Percentiles rank a stretch among this genome's conserved stretches.
phyloP scores from a whole-genome alignment of 2,113 vertebrate genomes.

The Chlorocebus sabaeus region DNA sequence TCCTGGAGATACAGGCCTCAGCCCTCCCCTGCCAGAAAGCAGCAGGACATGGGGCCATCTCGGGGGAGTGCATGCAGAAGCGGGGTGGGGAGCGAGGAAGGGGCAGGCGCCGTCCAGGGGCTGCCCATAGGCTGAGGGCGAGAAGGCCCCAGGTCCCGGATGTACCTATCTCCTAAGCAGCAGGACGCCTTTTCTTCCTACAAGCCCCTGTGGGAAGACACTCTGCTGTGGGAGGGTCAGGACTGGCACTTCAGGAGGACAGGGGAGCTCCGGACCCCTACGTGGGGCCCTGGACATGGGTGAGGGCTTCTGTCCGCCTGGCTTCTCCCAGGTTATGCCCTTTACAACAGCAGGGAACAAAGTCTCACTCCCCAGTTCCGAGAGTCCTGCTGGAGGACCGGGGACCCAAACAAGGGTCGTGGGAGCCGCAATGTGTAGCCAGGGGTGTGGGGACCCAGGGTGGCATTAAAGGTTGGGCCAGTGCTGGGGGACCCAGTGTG shows the following conservation, averaged over 20 bases:
- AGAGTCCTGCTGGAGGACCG: too few relatives aligned
- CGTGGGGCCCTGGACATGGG: neutral
- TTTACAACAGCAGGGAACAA: neutral
- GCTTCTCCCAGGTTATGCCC: neutral
- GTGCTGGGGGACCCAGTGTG: neutral
- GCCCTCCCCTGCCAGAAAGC: neutral
- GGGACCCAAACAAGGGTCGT: neutral
- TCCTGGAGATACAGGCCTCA: neutral
- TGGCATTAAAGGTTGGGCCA: too few relatives aligned
- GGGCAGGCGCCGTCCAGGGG: too few relatives aligned
- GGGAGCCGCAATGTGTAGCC: neutral
- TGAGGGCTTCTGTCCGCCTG: neutral
- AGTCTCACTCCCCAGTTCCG: neutral
- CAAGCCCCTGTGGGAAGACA: too few relatives aligned
- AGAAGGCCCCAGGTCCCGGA: too few relatives aligned
- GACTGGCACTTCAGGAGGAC: neutral
- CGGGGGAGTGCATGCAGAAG: neutral
- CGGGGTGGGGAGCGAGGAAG: too few relatives aligned
- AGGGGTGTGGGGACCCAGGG: too few relatives aligned
- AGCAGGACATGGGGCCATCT: neutral
- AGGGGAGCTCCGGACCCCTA: neutral
- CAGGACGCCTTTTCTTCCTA: too few relatives aligned
- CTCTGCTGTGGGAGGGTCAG: neutral
- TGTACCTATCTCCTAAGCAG: too few relatives aligned
- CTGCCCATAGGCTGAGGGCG: too few relatives aligned